These are phyloP conservation scores for Amphimedon queenslandica DNA, from an alignment of 37 sponge, comb jelly and placozoan species.

Conservation along the genomic window DNA sequence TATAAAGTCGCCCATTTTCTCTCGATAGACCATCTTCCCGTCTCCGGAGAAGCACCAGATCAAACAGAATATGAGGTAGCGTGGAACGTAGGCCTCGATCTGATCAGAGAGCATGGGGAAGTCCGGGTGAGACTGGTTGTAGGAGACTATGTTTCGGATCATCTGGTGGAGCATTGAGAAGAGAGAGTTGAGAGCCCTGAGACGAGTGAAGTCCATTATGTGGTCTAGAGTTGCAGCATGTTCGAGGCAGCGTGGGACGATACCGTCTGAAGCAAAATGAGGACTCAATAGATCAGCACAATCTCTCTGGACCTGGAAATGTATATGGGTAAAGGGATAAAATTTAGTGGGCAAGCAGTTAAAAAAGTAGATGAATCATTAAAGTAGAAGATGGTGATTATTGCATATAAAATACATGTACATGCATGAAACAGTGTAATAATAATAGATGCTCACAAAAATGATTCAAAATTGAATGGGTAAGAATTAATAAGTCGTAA, in stretches of 20 bases:
- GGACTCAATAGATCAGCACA: slow-evolving; percentile 75
- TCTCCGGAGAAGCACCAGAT: slow-evolving; percentile 96
- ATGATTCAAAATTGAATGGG: too few relatives aligned
- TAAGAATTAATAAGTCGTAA: too few relatives aligned
- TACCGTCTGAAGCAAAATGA: slow-evolving; percentile 79
- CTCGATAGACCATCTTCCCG: slow-evolving; percentile 67
- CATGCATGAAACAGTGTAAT: too few relatives aligned
- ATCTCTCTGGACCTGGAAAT: slow-evolving; percentile 87
- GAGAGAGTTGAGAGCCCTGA: slow-evolving; percentile 85
- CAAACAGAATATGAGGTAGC: slow-evolving; percentile 80
- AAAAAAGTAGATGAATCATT: too few relatives aligned
- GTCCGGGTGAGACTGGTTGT: slow-evolving; percentile 94
- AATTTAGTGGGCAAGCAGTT: too few relatives aligned
- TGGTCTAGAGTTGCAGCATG: slow-evolving; percentile 81
- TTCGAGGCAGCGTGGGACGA: slow-evolving; percentile 72
- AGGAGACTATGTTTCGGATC: slow-evolving; percentile 77
- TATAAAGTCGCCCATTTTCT: slow-evolving; percentile 89
- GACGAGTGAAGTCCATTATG: slow-evolving; percentile 97
- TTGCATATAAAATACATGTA: too few relatives aligned
- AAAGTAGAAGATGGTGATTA: too few relatives aligned
- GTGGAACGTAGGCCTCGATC: slow-evolving; percentile 81
- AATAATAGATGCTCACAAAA: too few relatives aligned
- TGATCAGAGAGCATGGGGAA: slow-evolving; percentile 89
- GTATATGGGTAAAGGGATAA: too few relatives aligned
- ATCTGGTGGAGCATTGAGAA: slow-evolving; percentile 95